phyloP scores from a whole-genome alignment of 2,888 invertebrate species.

The Eurytoma adleriae region DNA sequence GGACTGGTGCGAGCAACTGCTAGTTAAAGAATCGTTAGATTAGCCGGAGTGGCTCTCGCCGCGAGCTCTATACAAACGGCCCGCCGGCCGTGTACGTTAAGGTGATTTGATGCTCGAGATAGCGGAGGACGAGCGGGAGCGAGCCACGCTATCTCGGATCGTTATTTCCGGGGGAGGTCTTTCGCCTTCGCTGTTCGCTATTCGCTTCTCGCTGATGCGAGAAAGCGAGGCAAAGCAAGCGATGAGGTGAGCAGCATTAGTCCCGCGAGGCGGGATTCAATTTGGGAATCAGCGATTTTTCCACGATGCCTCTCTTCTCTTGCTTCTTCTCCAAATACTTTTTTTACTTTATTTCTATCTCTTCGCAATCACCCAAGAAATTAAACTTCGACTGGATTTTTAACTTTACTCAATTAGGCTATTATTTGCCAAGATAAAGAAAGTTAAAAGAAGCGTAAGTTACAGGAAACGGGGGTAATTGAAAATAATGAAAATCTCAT shows the following conservation, averaged over 20 bases:
- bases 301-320: no score
- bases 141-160: constrained; percentile 66
- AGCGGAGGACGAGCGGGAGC: constrained; percentile 51
- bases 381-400: no score
- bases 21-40: constrained; percentile 64
- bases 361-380: no score
- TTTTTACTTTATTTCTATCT: no score
- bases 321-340: no score
- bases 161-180: constrained; percentile 66
- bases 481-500: constrained; percentile 30
- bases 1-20: constrained; percentile 46
- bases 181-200: background rate
- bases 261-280: constrained; percentile 24
- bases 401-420: no score
- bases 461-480: constrained; percentile 30
- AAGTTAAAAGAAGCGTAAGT: background rate
- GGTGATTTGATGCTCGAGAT: constrained; percentile 71
- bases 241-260: constrained; percentile 11
- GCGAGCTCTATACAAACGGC: background rate
- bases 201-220: background rate
- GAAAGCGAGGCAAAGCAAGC: background rate
- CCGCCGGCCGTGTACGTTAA: constrained; percentile 54
- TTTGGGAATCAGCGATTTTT: constrained; percentile 3
- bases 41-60: constrained; percentile 45
- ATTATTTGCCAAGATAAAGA: background rate